Conservation (phyloP, 2,888 invertebrate genomes). For the Drosophila niveifrons region DNA sequence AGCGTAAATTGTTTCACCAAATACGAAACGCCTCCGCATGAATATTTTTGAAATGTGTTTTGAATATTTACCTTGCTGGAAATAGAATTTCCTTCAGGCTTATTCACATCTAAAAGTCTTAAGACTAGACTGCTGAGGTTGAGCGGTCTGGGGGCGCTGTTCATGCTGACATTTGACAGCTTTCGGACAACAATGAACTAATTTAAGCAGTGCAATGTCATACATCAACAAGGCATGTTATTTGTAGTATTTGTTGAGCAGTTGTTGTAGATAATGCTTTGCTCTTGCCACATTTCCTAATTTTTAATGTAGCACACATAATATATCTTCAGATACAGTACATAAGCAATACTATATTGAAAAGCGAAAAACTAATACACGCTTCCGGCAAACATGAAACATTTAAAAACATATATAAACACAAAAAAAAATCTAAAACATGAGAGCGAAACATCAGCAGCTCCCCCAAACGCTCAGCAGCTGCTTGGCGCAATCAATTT, state of each 20-base stretch:
- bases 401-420: slow-evolving; percentile 14
- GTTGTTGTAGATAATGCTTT: slow-evolving; percentile 18
- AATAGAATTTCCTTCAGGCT: slow-evolving; percentile 24
- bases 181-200: slow-evolving; percentile 76
- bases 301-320: slow-evolving; percentile 8
- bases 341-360: slow-evolving; percentile 61
- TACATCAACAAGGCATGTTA: slow-evolving; percentile 58
- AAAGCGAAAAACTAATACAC: slow-evolving; percentile 58
- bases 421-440: slow-evolving; percentile 21
- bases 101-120: slow-evolving; percentile 28
- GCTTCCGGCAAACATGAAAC: slow-evolving; percentile 68
- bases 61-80: neutral
- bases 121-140: slow-evolving; percentile 18
- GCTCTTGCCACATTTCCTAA: slow-evolving; percentile 18
- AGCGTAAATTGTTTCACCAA: neutral
- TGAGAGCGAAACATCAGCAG: slow-evolving; percentile 15
- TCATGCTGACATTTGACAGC: slow-evolving; percentile 71
- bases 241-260: slow-evolving; percentile 11
- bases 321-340: slow-evolving; percentile 64
- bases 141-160: neutral
- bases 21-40: neutral
- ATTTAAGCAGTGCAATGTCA: slow-evolving; percentile 70
- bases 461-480: slow-evolving; percentile 47
- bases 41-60: slow-evolving; percentile 6
- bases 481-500: slow-evolving; percentile 78